Conservation (phyloP, 1,140 invertebrate species). For the Eriosoma lanigerum region DNA sequence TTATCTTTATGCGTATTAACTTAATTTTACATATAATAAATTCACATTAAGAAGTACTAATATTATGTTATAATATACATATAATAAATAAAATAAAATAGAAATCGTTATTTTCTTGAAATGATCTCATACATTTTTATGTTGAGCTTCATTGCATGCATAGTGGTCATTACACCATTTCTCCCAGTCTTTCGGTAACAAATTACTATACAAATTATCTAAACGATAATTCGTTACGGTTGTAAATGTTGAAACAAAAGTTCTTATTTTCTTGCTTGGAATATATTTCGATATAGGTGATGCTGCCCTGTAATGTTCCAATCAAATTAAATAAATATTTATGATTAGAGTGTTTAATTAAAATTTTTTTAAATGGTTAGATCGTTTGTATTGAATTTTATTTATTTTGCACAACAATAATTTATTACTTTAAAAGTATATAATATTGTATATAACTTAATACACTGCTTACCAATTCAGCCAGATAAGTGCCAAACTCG, state of each 20-base stretch:
- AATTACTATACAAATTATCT: conserved; percentile 17
- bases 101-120: neutral
- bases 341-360: no score
- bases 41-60: no score
- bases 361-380: no score
- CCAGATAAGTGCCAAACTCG: neutral
- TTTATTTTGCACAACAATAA: no score
- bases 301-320: neutral
- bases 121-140: neutral
- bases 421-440: no score
- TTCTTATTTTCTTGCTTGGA: conserved; percentile 11
- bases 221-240: conserved; percentile 26
- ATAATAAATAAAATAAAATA: conserved; percentile 17
- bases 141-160: neutral
- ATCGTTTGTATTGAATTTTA: no score
- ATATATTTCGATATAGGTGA: conserved; percentile 17
- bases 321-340: neutral
- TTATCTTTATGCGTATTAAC: no score
- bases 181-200: neutral
- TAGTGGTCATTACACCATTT: conserved; percentile 30
- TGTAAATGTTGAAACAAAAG: conserved; percentile 28
- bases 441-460: no score
- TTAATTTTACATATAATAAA: no score
- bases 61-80: neutral
- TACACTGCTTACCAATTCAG: conserved; percentile 43